phyloP scores from a whole-genome alignment of 1,140 invertebrate species.

The Onthophagus taurus region DNA sequence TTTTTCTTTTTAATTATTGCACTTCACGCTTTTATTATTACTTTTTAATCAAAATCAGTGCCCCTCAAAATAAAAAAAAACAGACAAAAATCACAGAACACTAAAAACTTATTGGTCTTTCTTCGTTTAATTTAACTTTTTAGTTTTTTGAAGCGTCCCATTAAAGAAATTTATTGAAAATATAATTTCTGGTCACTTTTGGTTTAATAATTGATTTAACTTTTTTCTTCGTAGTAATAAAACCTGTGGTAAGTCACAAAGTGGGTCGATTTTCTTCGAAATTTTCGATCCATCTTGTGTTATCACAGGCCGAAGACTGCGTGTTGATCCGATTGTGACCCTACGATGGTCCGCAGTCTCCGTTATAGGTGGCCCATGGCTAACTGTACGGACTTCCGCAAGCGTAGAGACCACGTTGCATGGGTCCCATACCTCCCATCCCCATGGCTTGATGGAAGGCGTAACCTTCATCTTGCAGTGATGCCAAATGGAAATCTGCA shows the following conservation, averaged over 20 bases:
- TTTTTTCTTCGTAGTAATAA: too few species aligned
- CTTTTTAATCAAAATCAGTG: too few species aligned
- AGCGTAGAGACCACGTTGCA: slow-evolving; percentile 41
- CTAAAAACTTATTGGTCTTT: too few species aligned
- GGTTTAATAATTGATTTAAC: too few species aligned
- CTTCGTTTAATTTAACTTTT: too few species aligned
- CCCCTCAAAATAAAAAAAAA: too few species aligned
- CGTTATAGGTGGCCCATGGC: slow-evolving; percentile 40
- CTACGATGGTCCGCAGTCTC: slow-evolving; percentile 39
- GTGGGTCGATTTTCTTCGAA: slow-evolving; percentile 7
- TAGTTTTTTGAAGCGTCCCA: too few species aligned
- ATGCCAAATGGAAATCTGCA: slow-evolving; percentile 42
- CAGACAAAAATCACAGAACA: too few species aligned
- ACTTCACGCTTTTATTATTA: too few species aligned
- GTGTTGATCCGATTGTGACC: slow-evolving; percentile 31
- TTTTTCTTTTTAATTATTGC: too few species aligned
- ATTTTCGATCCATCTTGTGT: slow-evolving; percentile 16
- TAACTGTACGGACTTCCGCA: slow-evolving; percentile 42
- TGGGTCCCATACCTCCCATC: slow-evolving; percentile 40
- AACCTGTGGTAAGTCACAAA: slow-evolving; percentile 21
- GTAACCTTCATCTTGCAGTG: slow-evolving; percentile 41
- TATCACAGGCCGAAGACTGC: slow-evolving; percentile 34
- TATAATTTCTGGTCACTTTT: too few species aligned
- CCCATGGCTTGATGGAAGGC: slow-evolving; percentile 42
- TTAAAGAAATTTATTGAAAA: too few species aligned